These are phyloP conservation scores for Lucilia cuprina DNA, from an alignment of 1,140 invertebrate genomes.

Conservation along the genomic window DNA sequence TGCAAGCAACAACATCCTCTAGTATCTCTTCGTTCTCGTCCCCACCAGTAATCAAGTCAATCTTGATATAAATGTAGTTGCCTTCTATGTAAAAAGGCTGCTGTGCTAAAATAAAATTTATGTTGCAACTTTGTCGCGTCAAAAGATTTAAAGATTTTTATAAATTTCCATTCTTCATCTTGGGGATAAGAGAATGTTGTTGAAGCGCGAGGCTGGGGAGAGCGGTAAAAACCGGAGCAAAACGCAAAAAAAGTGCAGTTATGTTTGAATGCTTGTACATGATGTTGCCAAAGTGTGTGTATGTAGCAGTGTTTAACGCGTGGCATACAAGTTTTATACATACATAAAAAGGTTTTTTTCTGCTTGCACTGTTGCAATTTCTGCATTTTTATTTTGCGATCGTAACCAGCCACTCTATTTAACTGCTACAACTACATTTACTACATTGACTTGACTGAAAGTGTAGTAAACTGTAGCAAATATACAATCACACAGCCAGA, in stretches of 20 bases:
- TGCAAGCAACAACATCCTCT: neutral
- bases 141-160: constrained; percentile 15
- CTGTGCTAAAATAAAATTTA: constrained; percentile 11
- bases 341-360: neutral
- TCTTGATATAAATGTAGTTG: neutral
- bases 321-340: neutral
- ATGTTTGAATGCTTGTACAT: neutral
- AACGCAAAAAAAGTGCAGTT: neutral
- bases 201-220: neutral
- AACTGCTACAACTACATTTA: constrained; percentile 1
- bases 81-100: neutral
- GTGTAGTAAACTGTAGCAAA: neutral
- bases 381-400: constrained; percentile 8
- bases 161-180: constrained; percentile 3
- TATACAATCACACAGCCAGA: neutral
- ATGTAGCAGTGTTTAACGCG: neutral
- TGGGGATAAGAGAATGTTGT: neutral
- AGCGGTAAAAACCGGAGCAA: neutral
- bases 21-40: neutral
- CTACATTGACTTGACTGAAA: neutral
- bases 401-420: constrained; percentile 13
- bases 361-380: neutral
- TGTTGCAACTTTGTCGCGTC: constrained; percentile 13
- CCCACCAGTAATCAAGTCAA: neutral
- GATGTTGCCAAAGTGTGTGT: neutral